Base-by-base conservation (phyloP, 2,888 invertebrate genomes). In the Epirrhoe alternata region DNA sequence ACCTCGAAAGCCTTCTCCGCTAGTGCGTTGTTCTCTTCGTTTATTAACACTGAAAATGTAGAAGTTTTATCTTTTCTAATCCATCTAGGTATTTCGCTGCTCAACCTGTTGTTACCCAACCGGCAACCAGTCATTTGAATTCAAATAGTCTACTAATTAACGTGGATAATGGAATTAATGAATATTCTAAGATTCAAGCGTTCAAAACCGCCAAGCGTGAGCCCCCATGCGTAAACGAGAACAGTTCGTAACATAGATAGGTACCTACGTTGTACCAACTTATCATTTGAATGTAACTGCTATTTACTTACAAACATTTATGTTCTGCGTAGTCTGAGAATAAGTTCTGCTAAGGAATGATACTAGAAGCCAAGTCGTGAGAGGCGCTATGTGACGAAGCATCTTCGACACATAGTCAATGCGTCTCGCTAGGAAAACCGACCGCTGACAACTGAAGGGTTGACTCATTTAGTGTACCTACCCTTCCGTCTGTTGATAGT, bases 1-100 rank as follows among this genome's bases (percentile, higher is more conserved):
- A 96, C 96, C 75, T 96, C 95, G 56, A 96, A 94, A 1, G 96
- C 95, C 83, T 95, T 95, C 72, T 95, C 95, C 4, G 96, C 96
- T 31, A 96, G 92, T 55, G 95, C 94, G 82, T 97, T 96, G 64
- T 95, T 95, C 80, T 96, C 95, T 85, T 97, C 97, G 79, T 96
- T 97, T 57, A 97, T 95, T 77, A 95, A 94, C 81, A 97, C 97
- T 96, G 83, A 53, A 86, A 87, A 56, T 24, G 53, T 50, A 63
- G 51, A 14, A 5, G 35, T 35, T 51, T 57, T 59, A 61, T 56
- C 10, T 55, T 56, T 49, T 49, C n/a, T 50, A 49, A 57, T 16
- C 16, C 33, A 59, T 64, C 50, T 63, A 52, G 51, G 14, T 52
- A 66, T 50, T 64, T 42, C 47, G 45, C 24, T 59, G 50, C 49